Conservation (phyloP, 1,140 invertebrate genomes). For the Aradophagus sp. region DNA sequence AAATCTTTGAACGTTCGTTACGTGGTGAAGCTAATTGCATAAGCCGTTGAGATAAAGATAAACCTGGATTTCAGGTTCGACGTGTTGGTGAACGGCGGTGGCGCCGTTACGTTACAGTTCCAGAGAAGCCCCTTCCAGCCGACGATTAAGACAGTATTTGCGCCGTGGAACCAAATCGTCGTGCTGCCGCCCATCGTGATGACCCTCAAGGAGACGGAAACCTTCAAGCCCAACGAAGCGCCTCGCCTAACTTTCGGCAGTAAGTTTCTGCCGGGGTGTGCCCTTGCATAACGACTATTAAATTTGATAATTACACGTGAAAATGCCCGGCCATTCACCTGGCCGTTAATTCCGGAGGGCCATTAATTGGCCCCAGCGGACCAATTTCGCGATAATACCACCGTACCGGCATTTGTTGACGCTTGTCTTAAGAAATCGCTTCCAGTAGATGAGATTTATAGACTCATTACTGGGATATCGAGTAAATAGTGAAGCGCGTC, state of each 20-base stretch:
- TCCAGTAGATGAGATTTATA: too few species aligned
- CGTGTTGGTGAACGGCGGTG: constrained; percentile 97
- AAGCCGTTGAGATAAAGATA: constrained; percentile 4
- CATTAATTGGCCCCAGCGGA: constrained; percentile 46
- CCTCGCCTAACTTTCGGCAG: constrained; percentile 71
- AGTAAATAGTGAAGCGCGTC: too few species aligned
- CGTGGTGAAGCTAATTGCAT: too few species aligned
- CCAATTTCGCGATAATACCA: too few species aligned
- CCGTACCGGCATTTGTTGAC: too few species aligned
- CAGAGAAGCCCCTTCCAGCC: constrained; percentile 93
- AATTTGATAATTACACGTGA: constrained; percentile 46
- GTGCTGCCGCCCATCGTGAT: constrained; percentile 91
- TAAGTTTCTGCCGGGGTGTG: constrained; percentile 46
- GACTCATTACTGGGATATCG: too few species aligned
- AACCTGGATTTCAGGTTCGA: constrained; percentile 87
- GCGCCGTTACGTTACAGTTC: constrained; percentile 97
- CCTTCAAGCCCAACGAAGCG: constrained; percentile 71
- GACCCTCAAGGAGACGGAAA: constrained; percentile 85
- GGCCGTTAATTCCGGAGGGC: constrained; percentile 37
- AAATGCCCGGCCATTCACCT: constrained; percentile 31
- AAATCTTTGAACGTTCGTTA: too few species aligned
- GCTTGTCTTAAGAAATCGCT: too few species aligned
- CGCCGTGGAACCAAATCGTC: constrained; percentile 96
- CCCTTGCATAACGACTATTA: constrained; percentile 43
- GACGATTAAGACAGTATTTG: constrained; percentile 89